Conservation (phyloP, 2,797 vertebrate genomes). For the Lutjanus argentimaculatus region DNA sequence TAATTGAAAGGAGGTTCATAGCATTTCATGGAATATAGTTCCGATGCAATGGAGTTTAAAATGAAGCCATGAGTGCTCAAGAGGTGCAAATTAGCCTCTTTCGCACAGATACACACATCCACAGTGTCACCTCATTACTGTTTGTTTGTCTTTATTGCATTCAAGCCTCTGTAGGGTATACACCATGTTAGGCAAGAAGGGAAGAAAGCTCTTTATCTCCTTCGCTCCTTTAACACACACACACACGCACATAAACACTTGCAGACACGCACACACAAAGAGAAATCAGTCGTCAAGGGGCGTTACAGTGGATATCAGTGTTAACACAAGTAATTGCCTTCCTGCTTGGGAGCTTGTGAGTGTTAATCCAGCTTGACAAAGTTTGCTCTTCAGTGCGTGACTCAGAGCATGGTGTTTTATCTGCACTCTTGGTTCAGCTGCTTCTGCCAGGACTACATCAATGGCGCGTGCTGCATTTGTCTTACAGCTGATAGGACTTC, state of each 20-base stretch:
- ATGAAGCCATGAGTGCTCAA: conserved; percentile 49
- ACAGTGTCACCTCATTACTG: conserved; percentile 71
- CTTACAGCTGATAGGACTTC: conserved; percentile 41
- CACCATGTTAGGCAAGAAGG: conserved; percentile 42
- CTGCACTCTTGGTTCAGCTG: conserved; percentile 30
- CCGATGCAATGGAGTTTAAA: conserved; percentile 57
- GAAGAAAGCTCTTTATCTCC: conserved; percentile 57
- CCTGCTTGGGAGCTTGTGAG: conserved; percentile 67
- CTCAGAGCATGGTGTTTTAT: conserved; percentile 58
- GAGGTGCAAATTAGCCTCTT: conserved; percentile 62
- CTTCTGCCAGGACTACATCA: conserved; percentile 36
- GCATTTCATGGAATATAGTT: conserved; percentile 35
- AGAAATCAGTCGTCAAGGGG: conserved; percentile 63
- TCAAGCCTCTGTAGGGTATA: conserved; percentile 54
- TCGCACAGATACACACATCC: conserved; percentile 25
- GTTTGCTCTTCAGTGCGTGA: conserved; percentile 68
- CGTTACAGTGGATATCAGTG: conserved; percentile 77
- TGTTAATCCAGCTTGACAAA: conserved; percentile 77
- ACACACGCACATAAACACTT: conserved; percentile 34
- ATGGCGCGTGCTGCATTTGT: conserved; percentile 26
- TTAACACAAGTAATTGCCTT: conserved; percentile 81
- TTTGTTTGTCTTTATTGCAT: conserved; percentile 75
- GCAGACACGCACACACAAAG: conserved; percentile 46
- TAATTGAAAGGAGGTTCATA: conserved; percentile 57
- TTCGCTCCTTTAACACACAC: conserved; percentile 6